Percentiles rank a stretch among this genome's conserved stretches.
Conservation (phyloP, 2,113 vertebrate species). For the Catagonus wagneri region DNA sequence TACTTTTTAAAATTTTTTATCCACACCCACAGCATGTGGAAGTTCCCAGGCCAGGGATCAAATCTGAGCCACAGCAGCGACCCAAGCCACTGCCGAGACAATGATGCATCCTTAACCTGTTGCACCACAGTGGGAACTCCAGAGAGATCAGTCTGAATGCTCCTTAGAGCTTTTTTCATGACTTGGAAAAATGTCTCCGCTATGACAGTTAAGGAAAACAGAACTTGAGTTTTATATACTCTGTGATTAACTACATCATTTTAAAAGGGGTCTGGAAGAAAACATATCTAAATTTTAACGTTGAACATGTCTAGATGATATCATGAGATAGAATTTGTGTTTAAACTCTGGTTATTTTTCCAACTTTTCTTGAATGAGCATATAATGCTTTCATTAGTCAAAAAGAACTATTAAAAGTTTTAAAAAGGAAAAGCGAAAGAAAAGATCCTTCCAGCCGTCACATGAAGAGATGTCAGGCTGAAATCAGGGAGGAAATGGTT, state of each 20-base stretch:
- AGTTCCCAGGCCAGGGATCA: no score
- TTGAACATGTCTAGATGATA: neutral
- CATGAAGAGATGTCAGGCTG: neutral
- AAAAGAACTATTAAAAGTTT: neutral
- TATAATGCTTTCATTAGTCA: neutral
- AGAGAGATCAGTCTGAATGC: neutral
- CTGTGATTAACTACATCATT: neutral
- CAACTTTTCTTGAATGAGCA: neutral
- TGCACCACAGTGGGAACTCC: neutral
- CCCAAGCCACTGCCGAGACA: no score
- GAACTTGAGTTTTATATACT: neutral
- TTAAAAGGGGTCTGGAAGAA: neutral
- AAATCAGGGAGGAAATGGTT: neutral
- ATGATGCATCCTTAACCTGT: no score
- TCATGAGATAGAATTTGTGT: neutral
- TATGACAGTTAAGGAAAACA: neutral
- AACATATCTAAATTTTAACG: constrained; percentile 34
- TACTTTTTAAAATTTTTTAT: no score
- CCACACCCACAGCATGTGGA: no score
- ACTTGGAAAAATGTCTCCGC: neutral
- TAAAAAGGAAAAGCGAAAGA: neutral
- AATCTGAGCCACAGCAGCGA: no score
- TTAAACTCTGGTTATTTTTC: neutral
- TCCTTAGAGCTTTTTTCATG: constrained; percentile 11
- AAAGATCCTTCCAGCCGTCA: neutral